Percentiles rank a stretch among this genome's conserved stretches.
phyloP scores from a whole-genome alignment of 2,797 vertebrate genomes.

The Furcifer pardalis region DNA sequence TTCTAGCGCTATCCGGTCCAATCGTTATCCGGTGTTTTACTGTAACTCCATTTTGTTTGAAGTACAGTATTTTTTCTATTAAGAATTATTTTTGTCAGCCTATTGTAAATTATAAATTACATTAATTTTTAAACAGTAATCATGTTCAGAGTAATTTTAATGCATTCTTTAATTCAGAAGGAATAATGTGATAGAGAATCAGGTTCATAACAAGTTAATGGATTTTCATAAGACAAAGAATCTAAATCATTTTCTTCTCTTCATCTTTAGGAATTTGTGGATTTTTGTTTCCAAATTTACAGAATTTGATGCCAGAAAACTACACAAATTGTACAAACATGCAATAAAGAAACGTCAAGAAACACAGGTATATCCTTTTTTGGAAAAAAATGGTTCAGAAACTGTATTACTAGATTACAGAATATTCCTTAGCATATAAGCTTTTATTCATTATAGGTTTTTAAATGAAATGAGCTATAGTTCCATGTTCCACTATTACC shows the following conservation, averaged over 20 bases:
- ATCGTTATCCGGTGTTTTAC: too few relatives aligned
- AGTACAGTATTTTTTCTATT: neutral
- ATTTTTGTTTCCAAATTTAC: constrained; percentile 99
- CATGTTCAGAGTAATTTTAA: too few relatives aligned
- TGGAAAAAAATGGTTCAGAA: neutral
- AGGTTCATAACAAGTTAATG: neutral
- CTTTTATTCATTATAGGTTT: neutral
- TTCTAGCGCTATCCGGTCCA: too few relatives aligned
- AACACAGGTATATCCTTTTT: constrained; percentile 83
- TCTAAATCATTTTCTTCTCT: constrained; percentile 38
- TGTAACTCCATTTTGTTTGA: neutral
- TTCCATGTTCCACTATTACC: constrained; percentile 6
- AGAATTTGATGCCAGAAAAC: constrained; percentile 97
- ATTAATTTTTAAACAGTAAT: neutral
- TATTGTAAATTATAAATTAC: neutral
- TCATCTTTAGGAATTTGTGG: constrained; percentile 91
- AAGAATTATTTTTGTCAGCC: neutral
- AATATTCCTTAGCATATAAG: neutral
- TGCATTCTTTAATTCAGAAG: neutral
- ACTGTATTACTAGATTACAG: neutral
- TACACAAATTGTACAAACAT: constrained; percentile 98
- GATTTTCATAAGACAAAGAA: constrained; percentile 9
- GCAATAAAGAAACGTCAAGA: constrained; percentile 99
- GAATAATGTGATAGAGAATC: neutral
- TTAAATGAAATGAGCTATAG: neutral